Conservation (phyloP, 2,113 vertebrate genomes). For the Colaptes auratus region DNA sequence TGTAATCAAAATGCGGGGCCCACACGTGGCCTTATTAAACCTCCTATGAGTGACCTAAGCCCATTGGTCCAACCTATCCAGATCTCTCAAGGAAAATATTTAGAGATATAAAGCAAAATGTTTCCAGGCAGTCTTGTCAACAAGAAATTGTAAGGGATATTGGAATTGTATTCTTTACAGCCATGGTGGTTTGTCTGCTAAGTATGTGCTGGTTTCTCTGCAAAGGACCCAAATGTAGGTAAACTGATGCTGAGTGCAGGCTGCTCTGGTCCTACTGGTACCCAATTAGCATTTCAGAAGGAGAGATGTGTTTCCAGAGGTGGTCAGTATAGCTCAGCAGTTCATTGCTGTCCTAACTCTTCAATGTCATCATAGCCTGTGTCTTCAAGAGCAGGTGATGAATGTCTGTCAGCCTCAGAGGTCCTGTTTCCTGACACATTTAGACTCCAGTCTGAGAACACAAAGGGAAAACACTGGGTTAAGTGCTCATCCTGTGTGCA, state of each 20-base stretch:
- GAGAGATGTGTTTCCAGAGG: neutral
- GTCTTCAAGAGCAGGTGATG: neutral
- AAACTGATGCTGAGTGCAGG: neutral
- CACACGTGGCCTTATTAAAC: no score
- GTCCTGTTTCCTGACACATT: neutral
- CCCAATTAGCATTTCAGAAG: neutral
- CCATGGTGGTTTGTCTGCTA: neutral
- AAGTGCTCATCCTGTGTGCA: accelerated
- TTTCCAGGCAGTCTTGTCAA: neutral
- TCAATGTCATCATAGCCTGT: slow-evolving; percentile 1
- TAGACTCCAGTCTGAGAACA: slow-evolving; percentile 18
- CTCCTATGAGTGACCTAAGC: no score
- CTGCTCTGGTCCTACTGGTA: neutral
- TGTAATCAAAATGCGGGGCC: no score
- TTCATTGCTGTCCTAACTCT: neutral
- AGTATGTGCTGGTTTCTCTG: neutral
- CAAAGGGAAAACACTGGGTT: neutral
- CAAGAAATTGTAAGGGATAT: neutral
- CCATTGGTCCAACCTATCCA: no score
- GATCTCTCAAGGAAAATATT: neutral
- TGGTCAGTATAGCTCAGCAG: neutral
- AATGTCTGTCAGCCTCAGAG: neutral
- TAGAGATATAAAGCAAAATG: neutral
- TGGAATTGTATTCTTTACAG: neutral
- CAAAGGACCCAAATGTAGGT: neutral